Base-by-base conservation (phyloP, 2,113 vertebrate species). In the Toxotes chatareus region DNA sequence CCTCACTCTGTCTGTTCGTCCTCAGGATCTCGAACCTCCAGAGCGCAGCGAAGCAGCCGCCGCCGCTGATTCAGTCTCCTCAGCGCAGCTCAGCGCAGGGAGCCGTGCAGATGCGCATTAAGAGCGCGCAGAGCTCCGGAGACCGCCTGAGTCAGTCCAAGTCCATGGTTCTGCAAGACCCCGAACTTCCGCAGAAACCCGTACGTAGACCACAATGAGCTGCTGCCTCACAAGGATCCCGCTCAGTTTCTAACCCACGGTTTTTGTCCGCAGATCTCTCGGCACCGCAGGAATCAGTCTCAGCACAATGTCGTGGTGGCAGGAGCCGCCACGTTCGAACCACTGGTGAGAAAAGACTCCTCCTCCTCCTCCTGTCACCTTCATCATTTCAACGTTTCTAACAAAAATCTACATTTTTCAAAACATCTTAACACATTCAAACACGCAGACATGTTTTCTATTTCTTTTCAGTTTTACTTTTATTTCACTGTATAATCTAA, bases 241-340 rank as follows among this genome's bases (percentile, higher is more conserved):
- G 8, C 16, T 34, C 2, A 8, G 0, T 38, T 56, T 55, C 27
- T 36, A 63, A 82, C 4, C 27, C 27, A 27, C 7, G 0, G 2
- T 5, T 1, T 57, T 36, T 38, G 38, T 82, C 42, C 70, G 7
- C 55, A 99, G 97, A 90, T 97, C 85, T 94, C 94, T 68, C 94
- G 96, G 5, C 97, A 98, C 71, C 95, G 96, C 90, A 97, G 98
- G 77, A 98, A 98, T 91, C 96, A 96, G 86, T 99, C 98, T 56
- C 97, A 98, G n/a, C 96, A 98, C 76, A 94, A 93, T 64, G 63
- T 96, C 67, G 86, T 91, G 36, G 92, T 94, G 13, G 80, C 63
- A 44, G 87, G 94, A 62, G 31, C 55, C 1, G 31, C 44, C 0
- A 81, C 85, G 7, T 76, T 88, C 62, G 95, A 96, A 62, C 87